Evolutionary conservation across 2,888 invertebrate species (phyloP).

Genomic region (Euclidia mi): DNA sequence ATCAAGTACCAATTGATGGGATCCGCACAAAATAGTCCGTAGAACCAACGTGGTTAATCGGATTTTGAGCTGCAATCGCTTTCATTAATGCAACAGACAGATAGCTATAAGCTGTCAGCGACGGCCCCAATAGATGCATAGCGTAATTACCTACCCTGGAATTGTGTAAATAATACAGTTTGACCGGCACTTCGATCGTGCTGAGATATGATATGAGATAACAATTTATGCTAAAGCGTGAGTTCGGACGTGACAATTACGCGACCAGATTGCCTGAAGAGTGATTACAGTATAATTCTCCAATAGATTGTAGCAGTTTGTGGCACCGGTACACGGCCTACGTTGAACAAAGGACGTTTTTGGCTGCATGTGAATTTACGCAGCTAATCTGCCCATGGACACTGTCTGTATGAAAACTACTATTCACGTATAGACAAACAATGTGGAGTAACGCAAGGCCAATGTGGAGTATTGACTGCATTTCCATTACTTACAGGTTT

Average conservation of each 20-base stretch:
- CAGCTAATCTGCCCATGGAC: slow-evolving; percentile 4
- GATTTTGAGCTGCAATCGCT: slow-evolving; percentile 65
- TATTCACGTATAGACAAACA: slow-evolving; percentile 1
- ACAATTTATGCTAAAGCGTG: background rate
- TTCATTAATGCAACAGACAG: slow-evolving; percentile 67
- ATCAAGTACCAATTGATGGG: slow-evolving; percentile 60
- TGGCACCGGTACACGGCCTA: slow-evolving; percentile 11
- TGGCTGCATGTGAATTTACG: slow-evolving; percentile 16
- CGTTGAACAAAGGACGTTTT: slow-evolving; percentile 15
- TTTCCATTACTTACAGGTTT: no score
- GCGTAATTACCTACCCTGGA: slow-evolving; percentile 37
- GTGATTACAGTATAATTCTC: slow-evolving; percentile 20
- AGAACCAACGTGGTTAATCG: slow-evolving; percentile 65
- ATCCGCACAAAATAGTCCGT: slow-evolving; percentile 63
- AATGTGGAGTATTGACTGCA: no score
- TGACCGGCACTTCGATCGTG: slow-evolving; percentile 10
- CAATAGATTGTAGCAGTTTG: slow-evolving; percentile 12
- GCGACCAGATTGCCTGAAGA: slow-evolving; percentile 11
- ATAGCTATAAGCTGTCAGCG: slow-evolving; percentile 56
- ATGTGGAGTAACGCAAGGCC: background rate
- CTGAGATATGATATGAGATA: slow-evolving; percentile 12
- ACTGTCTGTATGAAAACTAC: background rate
- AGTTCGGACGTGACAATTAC: background rate
- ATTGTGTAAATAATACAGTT: slow-evolving; percentile 40
- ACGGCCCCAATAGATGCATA: slow-evolving; percentile 38